phyloP scores from a whole-genome alignment of 2,113 vertebrate genomes.

The Brienomyrus brachyistius region DNA sequence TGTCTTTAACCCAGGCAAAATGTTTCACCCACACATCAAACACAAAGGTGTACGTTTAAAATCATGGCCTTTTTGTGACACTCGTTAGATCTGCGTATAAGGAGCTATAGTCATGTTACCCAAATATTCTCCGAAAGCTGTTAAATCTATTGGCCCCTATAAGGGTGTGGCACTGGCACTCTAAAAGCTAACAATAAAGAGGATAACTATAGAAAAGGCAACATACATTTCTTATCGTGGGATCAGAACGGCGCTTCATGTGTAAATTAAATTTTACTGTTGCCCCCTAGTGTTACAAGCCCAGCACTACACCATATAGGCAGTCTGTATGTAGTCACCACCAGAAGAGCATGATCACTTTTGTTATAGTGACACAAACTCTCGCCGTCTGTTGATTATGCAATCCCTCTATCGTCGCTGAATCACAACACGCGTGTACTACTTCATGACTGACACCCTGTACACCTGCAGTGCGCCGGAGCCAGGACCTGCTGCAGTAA shows the following conservation, averaged over 20 bases:
- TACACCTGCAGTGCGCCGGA: background rate
- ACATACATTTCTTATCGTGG: background rate
- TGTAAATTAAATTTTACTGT: background rate
- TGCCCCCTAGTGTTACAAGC: background rate
- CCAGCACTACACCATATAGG: background rate
- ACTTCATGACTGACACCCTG: background rate
- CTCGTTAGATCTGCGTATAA: background rate
- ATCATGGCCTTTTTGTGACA: background rate
- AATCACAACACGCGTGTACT: background rate
- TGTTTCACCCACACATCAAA: background rate
- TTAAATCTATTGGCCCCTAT: background rate
- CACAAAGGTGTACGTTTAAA: background rate
- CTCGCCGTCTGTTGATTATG: background rate
- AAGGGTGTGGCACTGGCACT: background rate
- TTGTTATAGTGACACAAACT: background rate
- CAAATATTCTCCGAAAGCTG: background rate
- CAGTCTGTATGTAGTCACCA: too few species aligned
- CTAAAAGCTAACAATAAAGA: background rate
- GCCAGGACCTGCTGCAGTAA: background rate
- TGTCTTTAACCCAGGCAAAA: background rate
- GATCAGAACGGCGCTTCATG: background rate
- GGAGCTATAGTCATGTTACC: background rate
- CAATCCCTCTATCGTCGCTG: background rate
- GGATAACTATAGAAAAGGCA: background rate
- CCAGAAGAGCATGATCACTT: background rate